Evolutionary conservation across 2,797 vertebrate species (phyloP).

Genomic region (Hippoglossus hippoglossus): DNA sequence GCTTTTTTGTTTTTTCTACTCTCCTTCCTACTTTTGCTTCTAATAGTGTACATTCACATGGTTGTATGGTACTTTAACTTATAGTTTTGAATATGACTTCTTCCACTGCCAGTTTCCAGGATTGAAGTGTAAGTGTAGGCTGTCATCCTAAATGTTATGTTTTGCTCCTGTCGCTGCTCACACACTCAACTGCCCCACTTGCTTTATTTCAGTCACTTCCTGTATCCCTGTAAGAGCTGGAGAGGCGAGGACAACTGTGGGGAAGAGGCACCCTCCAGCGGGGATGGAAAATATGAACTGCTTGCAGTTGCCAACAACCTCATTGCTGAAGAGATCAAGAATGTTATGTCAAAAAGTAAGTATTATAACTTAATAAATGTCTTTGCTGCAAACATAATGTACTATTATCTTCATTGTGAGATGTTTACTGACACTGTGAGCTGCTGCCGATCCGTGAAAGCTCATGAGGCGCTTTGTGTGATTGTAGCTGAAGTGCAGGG

Average conservation of each 20-base stretch:
- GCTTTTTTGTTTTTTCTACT: no score
- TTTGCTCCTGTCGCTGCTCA: background rate
- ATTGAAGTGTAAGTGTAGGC: background rate
- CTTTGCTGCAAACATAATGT: background rate
- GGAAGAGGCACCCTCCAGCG: slow-evolving; percentile 85
- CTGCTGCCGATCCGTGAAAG: background rate
- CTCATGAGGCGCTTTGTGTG: background rate
- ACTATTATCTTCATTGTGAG: background rate
- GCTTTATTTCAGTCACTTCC: slow-evolving; percentile 87
- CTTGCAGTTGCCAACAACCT: slow-evolving; percentile 91
- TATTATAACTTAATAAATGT: background rate
- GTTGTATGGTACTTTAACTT: background rate
- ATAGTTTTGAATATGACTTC: background rate
- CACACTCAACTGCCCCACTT: background rate
- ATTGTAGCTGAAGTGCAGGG: slow-evolving; percentile 89
- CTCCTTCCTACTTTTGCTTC: no score
- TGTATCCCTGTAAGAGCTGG: slow-evolving; percentile 92
- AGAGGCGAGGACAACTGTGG: slow-evolving; percentile 77
- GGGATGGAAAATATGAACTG: slow-evolving; percentile 96
- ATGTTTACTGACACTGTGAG: slow-evolving; percentile 1
- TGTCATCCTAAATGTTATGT: background rate
- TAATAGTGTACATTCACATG: background rate
- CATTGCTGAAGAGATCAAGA: slow-evolving; percentile 91
- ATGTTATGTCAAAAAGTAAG: slow-evolving; percentile 91
- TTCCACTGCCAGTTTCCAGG: slow-evolving; percentile 2